Conservation (phyloP, 2,113 vertebrate genomes). For the Eulemur rufifrons region DNA sequence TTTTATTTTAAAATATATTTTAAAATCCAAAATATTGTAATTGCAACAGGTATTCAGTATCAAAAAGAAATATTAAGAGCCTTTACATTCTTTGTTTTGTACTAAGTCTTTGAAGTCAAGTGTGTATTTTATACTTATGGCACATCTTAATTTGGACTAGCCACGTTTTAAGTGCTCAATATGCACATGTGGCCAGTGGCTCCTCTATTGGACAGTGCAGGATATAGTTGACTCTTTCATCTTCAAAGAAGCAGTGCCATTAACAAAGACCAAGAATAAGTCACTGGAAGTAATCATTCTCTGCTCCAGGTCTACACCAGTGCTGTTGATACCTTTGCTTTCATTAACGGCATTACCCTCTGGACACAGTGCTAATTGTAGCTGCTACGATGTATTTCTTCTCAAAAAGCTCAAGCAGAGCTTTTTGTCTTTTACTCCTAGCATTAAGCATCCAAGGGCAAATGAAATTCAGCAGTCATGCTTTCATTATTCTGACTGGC, state of each 20-base stretch:
- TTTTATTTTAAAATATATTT: background rate
- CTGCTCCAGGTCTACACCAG: background rate
- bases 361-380: rapidly evolving
- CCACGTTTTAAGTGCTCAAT: background rate
- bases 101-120: background rate
- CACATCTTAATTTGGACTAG: background rate
- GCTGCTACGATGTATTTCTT: background rate
- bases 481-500: background rate
- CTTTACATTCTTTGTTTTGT: background rate
- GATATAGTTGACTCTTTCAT: background rate
- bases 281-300: background rate
- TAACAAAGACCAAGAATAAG: background rate
- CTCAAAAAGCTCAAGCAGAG: background rate
- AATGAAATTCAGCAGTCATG: no score
- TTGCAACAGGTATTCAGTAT: background rate
- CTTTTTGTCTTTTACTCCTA: background rate
- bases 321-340: background rate
- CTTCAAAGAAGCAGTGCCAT: background rate
- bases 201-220: background rate
- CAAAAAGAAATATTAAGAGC: background rate
- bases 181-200: background rate
- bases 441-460: background rate
- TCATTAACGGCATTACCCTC: background rate
- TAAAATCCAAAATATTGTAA: background rate
- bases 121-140: background rate